Base-by-base conservation (phyloP, 2,113 vertebrate genomes). In the Hyla sarda region DNA sequence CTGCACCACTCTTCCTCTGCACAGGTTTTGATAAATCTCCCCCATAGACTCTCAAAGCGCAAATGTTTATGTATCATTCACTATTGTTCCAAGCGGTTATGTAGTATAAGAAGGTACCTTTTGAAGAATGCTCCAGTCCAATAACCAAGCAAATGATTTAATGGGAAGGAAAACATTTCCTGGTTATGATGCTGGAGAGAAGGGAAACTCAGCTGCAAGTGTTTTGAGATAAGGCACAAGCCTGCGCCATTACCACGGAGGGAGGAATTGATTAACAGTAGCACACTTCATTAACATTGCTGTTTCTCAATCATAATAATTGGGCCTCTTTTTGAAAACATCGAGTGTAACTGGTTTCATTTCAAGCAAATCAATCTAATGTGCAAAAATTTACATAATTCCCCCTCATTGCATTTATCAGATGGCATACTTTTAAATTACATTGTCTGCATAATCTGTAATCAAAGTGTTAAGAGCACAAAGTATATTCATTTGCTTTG, bases 221-320 rank as follows among this genome's bases (percentile, higher is more conserved):
- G 87, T 71, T 83, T 58, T n/a, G 62, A 87, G 84, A 82, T 41
- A 79, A 74, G 69, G 83, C 85, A 88, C 85, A 54, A 85, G 87
- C 82, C 89, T 54, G 0, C 77, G 58, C 62, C 65, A 60, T 87
- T 88, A 88, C 47, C 48, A 83, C 77, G 83, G 89, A 82, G 89
- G 91, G 87, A 91, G 88, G 88, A 89, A 89, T 88, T 92, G 90
- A 91, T 93, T 92, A 91, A 89, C 84, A 89, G 89, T 91, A 93
- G 91, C 90, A 90, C 86, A 90, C 90, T 90, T 91, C 90, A 92
- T 92, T 94, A 92, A 89, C 89, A 62, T 75, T 90, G 91, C 89
- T 87, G 89, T 93, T 93, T 93, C 90, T 93, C 90, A 91, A 82
- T 94, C 92, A 90, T 88, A 89, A 88, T 92, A 92, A 94, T 92